These are phyloP conservation scores for Nesoenas mayeri DNA, from an alignment of 2,113 vertebrate species.

Conservation along the genomic window DNA sequence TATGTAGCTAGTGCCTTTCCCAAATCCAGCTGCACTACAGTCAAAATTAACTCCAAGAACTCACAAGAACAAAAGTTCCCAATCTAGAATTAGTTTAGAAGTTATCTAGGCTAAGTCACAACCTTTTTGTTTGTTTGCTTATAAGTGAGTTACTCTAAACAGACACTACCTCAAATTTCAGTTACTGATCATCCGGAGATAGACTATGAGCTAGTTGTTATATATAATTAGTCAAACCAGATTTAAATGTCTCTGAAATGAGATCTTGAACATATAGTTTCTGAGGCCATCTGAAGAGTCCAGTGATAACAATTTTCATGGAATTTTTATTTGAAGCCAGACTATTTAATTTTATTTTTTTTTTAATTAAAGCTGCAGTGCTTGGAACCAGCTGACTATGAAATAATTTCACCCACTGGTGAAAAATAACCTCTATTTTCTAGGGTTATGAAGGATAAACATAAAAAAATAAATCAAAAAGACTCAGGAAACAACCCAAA, in stretches of 20 bases:
- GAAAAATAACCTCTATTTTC: neutral
- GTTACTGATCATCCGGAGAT: neutral
- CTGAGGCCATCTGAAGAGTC: neutral
- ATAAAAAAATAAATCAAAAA: neutral
- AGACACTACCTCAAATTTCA: neutral
- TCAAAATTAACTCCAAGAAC: neutral
- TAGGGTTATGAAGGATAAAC: neutral
- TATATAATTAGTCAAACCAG: neutral
- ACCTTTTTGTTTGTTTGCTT: neutral
- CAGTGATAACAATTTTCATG: neutral
- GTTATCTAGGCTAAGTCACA: neutral
- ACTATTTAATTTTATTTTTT: neutral
- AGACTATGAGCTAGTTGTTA: neutral
- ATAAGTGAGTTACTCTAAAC: neutral
- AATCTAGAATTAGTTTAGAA: neutral
- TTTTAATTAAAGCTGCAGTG: neutral
- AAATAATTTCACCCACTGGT: neutral
- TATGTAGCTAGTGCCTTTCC: rapidly evolving
- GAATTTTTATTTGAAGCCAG: neutral
- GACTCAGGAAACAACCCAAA: neutral
- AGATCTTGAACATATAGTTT: neutral
- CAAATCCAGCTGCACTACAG: neutral
- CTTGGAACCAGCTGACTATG: neutral
- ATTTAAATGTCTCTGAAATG: neutral
- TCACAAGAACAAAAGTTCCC: neutral